These are phyloP conservation scores for Ctenopoma kingsleyae DNA, from an alignment of 2,797 vertebrate genomes.

Conservation along the genomic window DNA sequence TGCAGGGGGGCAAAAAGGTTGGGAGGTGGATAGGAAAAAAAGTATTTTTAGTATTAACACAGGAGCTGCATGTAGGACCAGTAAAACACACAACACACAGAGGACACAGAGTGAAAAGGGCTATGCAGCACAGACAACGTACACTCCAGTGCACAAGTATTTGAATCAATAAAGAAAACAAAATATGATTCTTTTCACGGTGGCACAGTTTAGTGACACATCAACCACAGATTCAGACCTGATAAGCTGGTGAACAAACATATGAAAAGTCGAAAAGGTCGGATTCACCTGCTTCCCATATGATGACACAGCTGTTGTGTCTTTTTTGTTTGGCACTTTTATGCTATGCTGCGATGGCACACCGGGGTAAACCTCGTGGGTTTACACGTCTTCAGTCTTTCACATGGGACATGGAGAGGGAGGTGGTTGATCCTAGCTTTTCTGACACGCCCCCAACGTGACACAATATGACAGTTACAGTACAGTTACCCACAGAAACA, in stretches of 20 bases:
- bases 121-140: too few species aligned
- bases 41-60: too few species aligned
- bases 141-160: neutral
- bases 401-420: neutral
- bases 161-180: too few species aligned
- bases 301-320: too few species aligned
- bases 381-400: neutral
- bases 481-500: constrained; percentile 15
- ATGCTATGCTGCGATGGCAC: too few species aligned
- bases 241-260: too few species aligned
- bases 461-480: constrained; percentile 6
- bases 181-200: neutral
- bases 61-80: too few species aligned
- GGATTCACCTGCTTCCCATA: too few species aligned
- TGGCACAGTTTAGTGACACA: too few species aligned
- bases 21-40: neutral
- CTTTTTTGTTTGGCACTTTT: too few species aligned
- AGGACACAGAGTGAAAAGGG: neutral
- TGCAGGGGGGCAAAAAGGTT: neutral
- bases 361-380: too few species aligned
- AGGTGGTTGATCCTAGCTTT: neutral
- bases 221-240: neutral
- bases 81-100: neutral
- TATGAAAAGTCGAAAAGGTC: too few species aligned
- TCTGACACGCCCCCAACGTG: neutral